Evolutionary conservation across 2,797 vertebrate species (phyloP), one percentile per base, ranked within the genome.

Genomic region (Sebastes itinus): DNA sequence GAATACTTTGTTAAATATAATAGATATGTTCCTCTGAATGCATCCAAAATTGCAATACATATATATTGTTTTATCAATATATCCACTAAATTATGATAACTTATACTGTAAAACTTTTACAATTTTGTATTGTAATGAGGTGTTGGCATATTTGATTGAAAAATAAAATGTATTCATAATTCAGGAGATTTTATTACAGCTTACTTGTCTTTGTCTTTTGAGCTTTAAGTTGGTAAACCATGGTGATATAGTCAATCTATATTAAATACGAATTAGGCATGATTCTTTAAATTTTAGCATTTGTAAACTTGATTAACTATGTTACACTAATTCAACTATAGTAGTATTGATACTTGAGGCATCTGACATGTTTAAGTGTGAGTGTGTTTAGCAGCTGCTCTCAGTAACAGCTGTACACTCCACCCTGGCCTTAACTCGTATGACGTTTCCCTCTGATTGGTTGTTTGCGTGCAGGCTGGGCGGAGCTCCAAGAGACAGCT

Each of bases 401-500:
- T 73, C 52, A 54, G 59, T 42, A 66, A 69, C 77, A 83, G 75
- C 72, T 58, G 65, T 7, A 58, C 33, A 5, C 18, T 6, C 18
- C n/a, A 3, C 3, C 1, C 52, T 76, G 52, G 4, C 9, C 13
- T 63, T 22, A 35, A 11, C 28, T 22, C 6, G 4, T 54, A 4
- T 52, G 20, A 78, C 13, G 6, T 68, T 55, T 68, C 65, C 22
- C 33, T 82, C 22, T 90, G 76, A 83, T 86, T 88, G 72, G 73
- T 33, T 87, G 65, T 81, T 70, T 64, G 25, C 62, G 22, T 23
- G 0, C 33, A 99, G 98, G 98, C 98, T 0, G 98, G 98, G 67
- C 96, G 98, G 89, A 99, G 98, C 82, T 98, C 98, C 56, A 99
- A 99, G 93, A 97, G 98, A 33, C 98, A 99, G 88, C 94, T 99